Evolutionary conservation across 2,797 vertebrate genomes (phyloP).

Genomic region (Chrysocyon brachyurus): DNA sequence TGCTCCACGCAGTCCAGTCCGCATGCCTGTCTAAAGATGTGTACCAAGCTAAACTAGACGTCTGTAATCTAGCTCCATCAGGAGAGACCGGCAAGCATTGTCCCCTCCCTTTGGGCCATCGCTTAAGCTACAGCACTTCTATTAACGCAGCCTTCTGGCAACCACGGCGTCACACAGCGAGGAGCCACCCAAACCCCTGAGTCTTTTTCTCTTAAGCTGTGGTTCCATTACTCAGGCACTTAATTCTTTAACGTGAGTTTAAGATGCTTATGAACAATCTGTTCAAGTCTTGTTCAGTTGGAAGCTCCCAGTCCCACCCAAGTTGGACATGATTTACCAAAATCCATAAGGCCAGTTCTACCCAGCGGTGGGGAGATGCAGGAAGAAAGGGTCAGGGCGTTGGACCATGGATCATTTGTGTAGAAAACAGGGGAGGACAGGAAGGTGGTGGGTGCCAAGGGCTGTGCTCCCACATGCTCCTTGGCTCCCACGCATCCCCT

Average conservation of each 20-base stretch:
- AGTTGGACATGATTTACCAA: neutral
- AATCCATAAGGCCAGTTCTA: neutral
- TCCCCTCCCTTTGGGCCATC: neutral
- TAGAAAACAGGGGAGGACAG: neutral
- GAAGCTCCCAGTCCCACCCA: neutral
- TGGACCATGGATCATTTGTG: rapidly evolving
- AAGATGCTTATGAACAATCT: neutral
- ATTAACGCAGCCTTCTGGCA: neutral
- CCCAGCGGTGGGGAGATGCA: rapidly evolving
- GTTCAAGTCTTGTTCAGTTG: neutral
- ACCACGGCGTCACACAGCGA: rapidly evolving
- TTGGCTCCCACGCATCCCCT: neutral
- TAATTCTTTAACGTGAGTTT: neutral
- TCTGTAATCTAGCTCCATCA: neutral
- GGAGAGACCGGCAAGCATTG: neutral
- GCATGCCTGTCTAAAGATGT: neutral
- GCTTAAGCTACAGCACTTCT: neutral
- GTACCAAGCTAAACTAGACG: neutral
- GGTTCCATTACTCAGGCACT: neutral
- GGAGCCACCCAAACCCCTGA: neutral
- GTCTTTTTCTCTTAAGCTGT: neutral
- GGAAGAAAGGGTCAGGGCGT: neutral
- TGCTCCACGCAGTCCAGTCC: neutral
- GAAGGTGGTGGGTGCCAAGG: neutral
- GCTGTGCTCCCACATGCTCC: too few species aligned